A percentile compares a stretch with the other conserved stretches of the same genome.
Evolutionary conservation across 2,797 vertebrate genomes (phyloP).

Genomic region (Microcaecilia unicolor): DNA sequence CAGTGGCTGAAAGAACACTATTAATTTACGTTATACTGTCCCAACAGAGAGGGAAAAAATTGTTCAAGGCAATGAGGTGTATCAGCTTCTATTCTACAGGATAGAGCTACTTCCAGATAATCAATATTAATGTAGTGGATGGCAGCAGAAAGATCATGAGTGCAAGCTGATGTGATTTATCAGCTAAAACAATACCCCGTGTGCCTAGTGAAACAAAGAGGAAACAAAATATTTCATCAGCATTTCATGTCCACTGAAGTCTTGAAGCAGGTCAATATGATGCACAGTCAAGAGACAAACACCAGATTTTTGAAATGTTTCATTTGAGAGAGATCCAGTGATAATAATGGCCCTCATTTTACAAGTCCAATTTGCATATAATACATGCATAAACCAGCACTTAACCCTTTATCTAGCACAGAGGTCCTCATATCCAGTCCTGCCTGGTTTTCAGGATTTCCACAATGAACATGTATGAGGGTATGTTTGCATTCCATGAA

Average conservation of each 20-base stretch:
- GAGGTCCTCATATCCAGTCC: too few species aligned
- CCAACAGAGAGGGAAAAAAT: conserved; percentile 67
- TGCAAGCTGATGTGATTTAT: conserved; percentile 40
- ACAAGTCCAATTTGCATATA: too few species aligned
- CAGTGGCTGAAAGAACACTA: conserved; percentile 71
- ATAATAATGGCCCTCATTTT: too few species aligned
- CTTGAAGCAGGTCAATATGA: conserved; percentile 7
- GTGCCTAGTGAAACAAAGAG: conserved; percentile 25
- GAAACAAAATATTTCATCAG: conserved; percentile 25
- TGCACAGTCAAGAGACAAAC: too few species aligned
- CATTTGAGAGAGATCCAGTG: too few species aligned
- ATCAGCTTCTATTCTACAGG: conserved; percentile 70
- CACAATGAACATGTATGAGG: too few species aligned
- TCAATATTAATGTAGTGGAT: conserved; percentile 69
- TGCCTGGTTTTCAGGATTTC: too few species aligned
- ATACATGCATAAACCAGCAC: too few species aligned
- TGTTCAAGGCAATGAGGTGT: conserved; percentile 72
- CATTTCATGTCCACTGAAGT: too few species aligned
- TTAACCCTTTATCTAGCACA: too few species aligned
- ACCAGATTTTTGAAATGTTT: too few species aligned
- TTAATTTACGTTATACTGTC: conserved; percentile 76
- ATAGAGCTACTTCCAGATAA: conserved; percentile 66
- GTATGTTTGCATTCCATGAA: too few species aligned
- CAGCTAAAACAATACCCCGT: conserved; percentile 45
- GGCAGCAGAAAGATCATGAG: conserved; percentile 41